Evolutionary conservation across 2,797 vertebrate genomes (phyloP).

Genomic region (Uromys caudimaculatus): DNA sequence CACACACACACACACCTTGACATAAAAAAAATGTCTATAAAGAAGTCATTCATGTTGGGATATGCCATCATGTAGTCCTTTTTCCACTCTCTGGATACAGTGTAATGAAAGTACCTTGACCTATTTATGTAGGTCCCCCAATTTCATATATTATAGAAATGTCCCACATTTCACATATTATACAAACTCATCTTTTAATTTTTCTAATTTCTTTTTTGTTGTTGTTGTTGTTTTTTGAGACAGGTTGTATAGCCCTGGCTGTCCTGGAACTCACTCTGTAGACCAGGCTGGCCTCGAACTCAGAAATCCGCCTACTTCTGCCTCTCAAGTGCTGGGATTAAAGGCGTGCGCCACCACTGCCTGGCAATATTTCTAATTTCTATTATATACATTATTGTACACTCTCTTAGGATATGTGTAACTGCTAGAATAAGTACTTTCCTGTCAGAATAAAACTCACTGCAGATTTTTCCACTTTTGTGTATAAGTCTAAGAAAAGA

Average conservation of each 20-base stretch:
- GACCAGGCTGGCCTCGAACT: too few relatives aligned
- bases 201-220: constrained; percentile 2
- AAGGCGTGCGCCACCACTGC: too few relatives aligned
- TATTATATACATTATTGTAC: background rate
- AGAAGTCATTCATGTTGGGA: background rate
- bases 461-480: constrained; percentile 18
- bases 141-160: background rate
- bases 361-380: background rate
- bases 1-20: too few relatives aligned
- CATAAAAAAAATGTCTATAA: background rate
- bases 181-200: constrained; percentile 14
- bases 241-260: too few relatives aligned
- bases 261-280: too few relatives aligned
- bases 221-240: too few relatives aligned
- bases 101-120: background rate
- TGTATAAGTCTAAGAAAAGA: constrained; percentile 25
- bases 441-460: constrained; percentile 48
- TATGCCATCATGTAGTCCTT: background rate
- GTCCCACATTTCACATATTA: background rate
- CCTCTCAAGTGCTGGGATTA: too few relatives aligned
- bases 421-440: constrained; percentile 43
- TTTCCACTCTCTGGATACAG: background rate
- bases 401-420: background rate
- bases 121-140: background rate
- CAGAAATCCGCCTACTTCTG: too few relatives aligned